These are phyloP conservation scores for Lomographa bimaculata DNA, from an alignment of 2,888 invertebrate species.

Conservation along the genomic window DNA sequence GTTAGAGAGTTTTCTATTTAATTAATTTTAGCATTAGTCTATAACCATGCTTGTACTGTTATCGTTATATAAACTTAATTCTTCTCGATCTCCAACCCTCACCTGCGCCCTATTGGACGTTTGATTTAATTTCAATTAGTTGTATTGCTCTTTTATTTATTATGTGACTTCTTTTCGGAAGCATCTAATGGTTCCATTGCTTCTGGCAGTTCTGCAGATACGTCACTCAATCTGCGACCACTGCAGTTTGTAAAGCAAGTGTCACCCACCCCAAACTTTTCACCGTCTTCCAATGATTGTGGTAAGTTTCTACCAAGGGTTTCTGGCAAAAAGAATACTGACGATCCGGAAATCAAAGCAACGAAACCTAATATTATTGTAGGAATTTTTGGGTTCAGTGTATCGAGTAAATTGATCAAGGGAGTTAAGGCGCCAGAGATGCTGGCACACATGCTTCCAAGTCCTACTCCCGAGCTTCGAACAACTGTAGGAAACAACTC, in stretches of 20 bases:
- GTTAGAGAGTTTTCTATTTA: neutral
- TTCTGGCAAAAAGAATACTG: constrained; percentile 90
- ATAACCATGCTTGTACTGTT: too few relatives aligned
- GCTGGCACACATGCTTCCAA: constrained; percentile 94
- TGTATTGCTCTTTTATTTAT: constrained; percentile 10
- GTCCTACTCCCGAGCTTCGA: constrained; percentile 91
- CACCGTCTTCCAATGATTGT: constrained; percentile 92
- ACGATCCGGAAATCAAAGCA: constrained; percentile 88
- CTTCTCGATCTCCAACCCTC: too few relatives aligned
- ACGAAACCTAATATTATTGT: constrained; percentile 90
- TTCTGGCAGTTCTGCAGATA: constrained; percentile 65
- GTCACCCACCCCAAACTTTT: constrained; percentile 91
- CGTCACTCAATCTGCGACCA: constrained; percentile 66
- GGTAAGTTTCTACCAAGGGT: constrained; percentile 92
- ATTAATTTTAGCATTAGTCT: neutral
- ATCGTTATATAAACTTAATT: too few relatives aligned
- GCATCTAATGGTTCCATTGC: constrained; percentile 70
- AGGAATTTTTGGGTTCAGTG: constrained; percentile 90
- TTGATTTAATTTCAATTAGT: neutral
- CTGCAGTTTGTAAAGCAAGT: constrained; percentile 89
- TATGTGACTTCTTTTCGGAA: constrained; percentile 58
- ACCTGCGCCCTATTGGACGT: constrained; percentile 1
- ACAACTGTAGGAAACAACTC: constrained; percentile 94
- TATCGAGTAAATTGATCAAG: constrained; percentile 89
- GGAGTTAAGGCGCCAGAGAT: constrained; percentile 92